A percentile compares a stretch with the other conserved stretches of the same genome.
Conservation (phyloP, 1,140 invertebrate genomes). For the Protaetia brevitarsis region DNA sequence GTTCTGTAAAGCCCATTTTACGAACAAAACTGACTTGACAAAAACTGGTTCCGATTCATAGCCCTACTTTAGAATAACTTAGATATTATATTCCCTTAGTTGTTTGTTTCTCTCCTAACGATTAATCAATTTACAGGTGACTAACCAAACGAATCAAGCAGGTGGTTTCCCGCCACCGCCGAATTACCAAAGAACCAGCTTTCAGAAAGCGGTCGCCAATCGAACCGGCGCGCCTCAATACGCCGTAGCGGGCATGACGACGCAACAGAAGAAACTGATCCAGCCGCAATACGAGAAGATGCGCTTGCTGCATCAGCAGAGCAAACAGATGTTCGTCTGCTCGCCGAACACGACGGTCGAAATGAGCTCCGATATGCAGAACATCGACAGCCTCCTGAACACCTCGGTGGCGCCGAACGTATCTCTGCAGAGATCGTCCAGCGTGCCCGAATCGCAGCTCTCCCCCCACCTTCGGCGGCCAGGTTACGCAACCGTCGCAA, state of each 20-base stretch:
- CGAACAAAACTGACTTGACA: no score
- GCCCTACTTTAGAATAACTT: no score
- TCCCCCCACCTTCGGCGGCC: constrained; percentile 58
- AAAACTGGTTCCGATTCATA: no score
- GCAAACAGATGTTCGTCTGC: constrained; percentile 68
- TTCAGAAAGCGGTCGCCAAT: constrained; percentile 46
- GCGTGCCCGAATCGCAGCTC: constrained; percentile 68
- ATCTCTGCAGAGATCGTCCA: constrained; percentile 63
- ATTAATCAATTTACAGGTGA: constrained; percentile 24
- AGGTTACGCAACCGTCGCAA: constrained; percentile 40
- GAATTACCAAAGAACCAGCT: constrained; percentile 43
- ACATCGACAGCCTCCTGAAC: constrained; percentile 74
- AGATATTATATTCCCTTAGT: no score
- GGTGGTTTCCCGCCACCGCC: constrained; percentile 48
- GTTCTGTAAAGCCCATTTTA: no score
- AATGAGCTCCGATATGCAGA: constrained; percentile 63
- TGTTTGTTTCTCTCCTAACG: neutral
- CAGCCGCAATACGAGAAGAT: constrained; percentile 50
- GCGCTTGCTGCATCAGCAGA: constrained; percentile 61
- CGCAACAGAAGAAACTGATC: constrained; percentile 48
- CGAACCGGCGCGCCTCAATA: constrained; percentile 49
- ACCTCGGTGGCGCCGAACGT: constrained; percentile 76
- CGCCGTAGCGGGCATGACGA: constrained; percentile 40
- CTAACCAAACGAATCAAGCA: constrained; percentile 24
- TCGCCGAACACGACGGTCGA: constrained; percentile 62